phyloP scores from a whole-genome alignment of 1,140 invertebrate genomes.

The Matsumurasca onukii region DNA sequence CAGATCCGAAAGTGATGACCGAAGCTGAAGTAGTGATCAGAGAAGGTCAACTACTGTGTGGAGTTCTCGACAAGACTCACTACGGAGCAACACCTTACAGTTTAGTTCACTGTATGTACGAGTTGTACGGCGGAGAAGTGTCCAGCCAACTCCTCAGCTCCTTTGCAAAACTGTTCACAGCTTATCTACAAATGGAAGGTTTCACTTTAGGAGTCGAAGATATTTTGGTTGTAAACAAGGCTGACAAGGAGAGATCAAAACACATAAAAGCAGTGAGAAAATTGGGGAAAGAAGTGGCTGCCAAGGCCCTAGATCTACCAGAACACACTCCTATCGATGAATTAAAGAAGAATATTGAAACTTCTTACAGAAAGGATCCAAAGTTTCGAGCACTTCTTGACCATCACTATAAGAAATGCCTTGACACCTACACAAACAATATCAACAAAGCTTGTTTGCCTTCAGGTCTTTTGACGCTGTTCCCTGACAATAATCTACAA shows the following conservation, averaged over 20 bases:
- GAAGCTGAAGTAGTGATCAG: conserved; percentile 92
- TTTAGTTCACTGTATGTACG: conserved; percentile 90
- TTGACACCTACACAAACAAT: conserved; percentile 85
- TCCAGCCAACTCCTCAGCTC: conserved; percentile 82
- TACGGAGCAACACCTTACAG: conserved; percentile 94
- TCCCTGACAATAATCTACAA: conserved; percentile 95
- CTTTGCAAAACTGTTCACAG: conserved; percentile 90
- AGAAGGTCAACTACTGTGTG: conserved; percentile 84
- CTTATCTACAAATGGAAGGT: conserved; percentile 83
- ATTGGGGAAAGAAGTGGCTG: conserved; percentile 59
- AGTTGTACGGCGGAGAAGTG: conserved; percentile 88
- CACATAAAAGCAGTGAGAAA: conserved; percentile 66
- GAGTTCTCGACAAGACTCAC: conserved; percentile 97
- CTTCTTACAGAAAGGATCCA: conserved; percentile 69
- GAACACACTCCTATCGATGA: conserved; percentile 53
- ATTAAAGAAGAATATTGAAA: conserved; percentile 67
- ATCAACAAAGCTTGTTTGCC: conserved; percentile 85
- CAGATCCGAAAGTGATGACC: conserved; percentile 66
- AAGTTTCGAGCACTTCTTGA: conserved; percentile 81
- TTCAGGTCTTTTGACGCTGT: conserved; percentile 77
- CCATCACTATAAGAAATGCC: conserved; percentile 77
- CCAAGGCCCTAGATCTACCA: conserved; percentile 68
- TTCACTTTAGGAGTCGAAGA: conserved; percentile 96
- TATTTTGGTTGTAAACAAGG: conserved; percentile 77
- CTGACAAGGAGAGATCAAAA: conserved; percentile 69